Evolutionary conservation across 1,140 invertebrate genomes (phyloP).

Genomic region (Aporrectodea caliginosa): DNA sequence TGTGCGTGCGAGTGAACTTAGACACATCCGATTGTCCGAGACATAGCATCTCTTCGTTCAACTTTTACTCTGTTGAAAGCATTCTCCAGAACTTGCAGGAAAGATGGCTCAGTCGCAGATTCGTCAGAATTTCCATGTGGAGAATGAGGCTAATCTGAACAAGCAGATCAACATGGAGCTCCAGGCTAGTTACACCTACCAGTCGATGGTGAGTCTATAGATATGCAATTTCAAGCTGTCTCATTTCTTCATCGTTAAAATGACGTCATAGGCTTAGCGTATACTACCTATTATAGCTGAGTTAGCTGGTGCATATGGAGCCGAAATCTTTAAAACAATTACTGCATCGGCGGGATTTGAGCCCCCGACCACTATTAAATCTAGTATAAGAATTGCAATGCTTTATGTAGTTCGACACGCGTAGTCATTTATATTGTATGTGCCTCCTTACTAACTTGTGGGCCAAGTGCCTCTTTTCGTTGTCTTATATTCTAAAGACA

Average conservation of each 20-base stretch:
- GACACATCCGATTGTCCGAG: not conserved
- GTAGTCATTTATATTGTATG: not conserved
- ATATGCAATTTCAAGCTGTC: no score
- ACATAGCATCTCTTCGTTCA: not conserved
- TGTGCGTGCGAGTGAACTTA: not conserved
- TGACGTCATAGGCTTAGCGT: no score
- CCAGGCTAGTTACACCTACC: constrained; percentile 75
- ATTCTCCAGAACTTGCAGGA: not conserved
- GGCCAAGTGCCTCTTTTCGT: no score
- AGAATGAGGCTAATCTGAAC: constrained; percentile 73
- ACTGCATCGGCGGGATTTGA: no score
- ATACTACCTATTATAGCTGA: not conserved
- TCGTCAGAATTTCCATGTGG: constrained; percentile 73
- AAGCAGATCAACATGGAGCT: constrained; percentile 86
- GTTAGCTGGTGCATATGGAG: not conserved
- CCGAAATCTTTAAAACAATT: no score
- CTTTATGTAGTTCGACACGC: no score
- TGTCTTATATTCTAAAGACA: no score
- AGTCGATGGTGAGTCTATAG: not conserved
- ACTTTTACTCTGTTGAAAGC: not conserved
- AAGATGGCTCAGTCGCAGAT: constrained; percentile 41
- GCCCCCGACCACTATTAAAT: no score
- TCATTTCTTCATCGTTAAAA: no score
- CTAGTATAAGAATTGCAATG: no score
- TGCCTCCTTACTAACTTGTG: not conserved